Percentiles rank a stretch among this genome's conserved stretches.
phyloP scores from a whole-genome alignment of 2,797 vertebrate genomes.

The Ceyx erithaca region DNA sequence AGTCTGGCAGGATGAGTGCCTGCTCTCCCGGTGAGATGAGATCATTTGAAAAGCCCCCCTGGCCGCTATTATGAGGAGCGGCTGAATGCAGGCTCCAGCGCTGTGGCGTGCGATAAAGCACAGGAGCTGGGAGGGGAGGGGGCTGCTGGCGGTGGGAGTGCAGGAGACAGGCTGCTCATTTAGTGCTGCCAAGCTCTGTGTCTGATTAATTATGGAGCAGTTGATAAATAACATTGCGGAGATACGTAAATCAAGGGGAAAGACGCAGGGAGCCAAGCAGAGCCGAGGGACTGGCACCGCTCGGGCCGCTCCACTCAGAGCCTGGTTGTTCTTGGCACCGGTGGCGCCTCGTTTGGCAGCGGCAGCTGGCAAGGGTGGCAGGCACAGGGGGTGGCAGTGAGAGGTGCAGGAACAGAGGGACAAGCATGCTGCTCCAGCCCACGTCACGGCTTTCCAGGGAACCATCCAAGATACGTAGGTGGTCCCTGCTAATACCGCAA shows the following conservation, averaged over 20 bases:
- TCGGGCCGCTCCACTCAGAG: constrained; percentile 5
- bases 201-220: constrained; percentile 81
- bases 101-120: constrained; percentile 14
- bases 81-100: constrained; percentile 9
- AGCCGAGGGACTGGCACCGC: constrained; percentile 46
- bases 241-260: constrained; percentile 75
- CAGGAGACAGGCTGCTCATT: constrained; percentile 68
- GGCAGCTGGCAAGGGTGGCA: constrained; percentile 28
- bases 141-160: neutral
- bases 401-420: neutral
- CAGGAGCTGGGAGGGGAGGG: neutral
- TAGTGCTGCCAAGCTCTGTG: constrained; percentile 64
- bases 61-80: constrained; percentile 43
- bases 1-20: constrained; percentile 65
- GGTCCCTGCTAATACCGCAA: neutral
- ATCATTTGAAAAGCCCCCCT: constrained; percentile 73
- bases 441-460: neutral
- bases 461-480: neutral
- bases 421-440: neutral
- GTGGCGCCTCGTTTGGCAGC: neutral
- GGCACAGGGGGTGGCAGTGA: neutral
- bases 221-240: constrained; percentile 77
- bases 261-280: constrained; percentile 60
- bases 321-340: constrained; percentile 19
- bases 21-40: constrained; percentile 59